phyloP scores from a whole-genome alignment of 2,113 vertebrate genomes.

The Xenus cinereus region DNA sequence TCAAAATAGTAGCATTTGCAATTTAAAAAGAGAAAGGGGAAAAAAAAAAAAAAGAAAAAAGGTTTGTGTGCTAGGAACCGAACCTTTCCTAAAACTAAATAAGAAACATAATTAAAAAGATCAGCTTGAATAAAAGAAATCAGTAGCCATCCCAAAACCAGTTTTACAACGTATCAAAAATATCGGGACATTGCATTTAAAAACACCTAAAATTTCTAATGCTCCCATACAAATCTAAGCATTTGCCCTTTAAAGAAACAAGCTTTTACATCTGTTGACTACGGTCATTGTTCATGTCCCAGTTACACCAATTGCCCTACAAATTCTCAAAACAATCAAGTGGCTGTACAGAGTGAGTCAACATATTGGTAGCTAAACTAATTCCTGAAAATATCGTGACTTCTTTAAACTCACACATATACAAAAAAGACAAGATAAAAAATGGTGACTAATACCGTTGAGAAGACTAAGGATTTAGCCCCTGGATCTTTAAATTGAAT shows the following conservation, averaged over 20 bases:
- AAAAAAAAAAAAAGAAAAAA: not conserved
- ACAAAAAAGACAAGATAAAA: not conserved
- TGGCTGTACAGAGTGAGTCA: not conserved
- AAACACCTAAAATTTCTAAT: not conserved
- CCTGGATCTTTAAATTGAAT: constrained; percentile 88
- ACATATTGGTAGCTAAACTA: not conserved
- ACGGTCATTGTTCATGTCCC: not conserved
- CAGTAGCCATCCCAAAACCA: not conserved
- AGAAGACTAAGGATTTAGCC: constrained; percentile 96
- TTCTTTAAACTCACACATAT: not conserved
- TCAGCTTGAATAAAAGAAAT: not conserved
- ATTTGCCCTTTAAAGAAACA: not conserved
- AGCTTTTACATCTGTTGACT: not conserved
- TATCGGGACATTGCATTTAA: not conserved
- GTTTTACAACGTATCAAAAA: not conserved
- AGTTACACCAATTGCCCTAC: not conserved
- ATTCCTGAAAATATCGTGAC: not conserved
- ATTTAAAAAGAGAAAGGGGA: not conserved
- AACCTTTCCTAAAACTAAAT: not conserved
- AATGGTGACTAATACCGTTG: constrained; percentile 81
- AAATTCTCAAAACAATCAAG: constrained; percentile 11
- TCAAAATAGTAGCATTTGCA: not conserved
- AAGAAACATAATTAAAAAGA: not conserved
- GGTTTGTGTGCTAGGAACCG: not conserved
- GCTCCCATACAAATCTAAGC: not conserved